Percentiles rank a stretch among this genome's conserved stretches.
phyloP scores from a whole-genome alignment of 2,888 invertebrate genomes.

The Cyclophora albipunctata region DNA sequence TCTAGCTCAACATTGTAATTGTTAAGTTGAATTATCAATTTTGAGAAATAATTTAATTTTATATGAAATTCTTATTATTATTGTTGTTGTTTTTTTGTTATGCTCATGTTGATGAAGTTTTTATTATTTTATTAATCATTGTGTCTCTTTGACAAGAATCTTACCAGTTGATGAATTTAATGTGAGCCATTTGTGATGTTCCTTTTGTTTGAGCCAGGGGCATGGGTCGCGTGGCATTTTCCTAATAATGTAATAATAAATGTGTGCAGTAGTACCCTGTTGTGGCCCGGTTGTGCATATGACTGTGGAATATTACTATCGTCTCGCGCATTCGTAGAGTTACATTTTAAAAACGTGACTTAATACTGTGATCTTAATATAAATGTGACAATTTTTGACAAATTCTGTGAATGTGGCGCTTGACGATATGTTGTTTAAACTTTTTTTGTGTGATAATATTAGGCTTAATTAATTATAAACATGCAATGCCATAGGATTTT shows the following conservation, averaged over 20 bases:
- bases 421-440: conserved; percentile 56
- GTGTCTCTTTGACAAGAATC: conserved; percentile 21
- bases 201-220: conserved; percentile 38
- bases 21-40: conserved; percentile 20
- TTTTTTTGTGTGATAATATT: conserved; percentile 69
- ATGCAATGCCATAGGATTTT: conserved; percentile 63
- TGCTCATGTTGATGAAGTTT: conserved; percentile 27
- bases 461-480: conserved; percentile 56
- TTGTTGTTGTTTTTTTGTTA: conserved; percentile 21
- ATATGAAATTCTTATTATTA: conserved; percentile 7
- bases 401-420: conserved; percentile 60
- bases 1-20: conserved; percentile 33
- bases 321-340: conserved; percentile 64
- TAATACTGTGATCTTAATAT: conserved; percentile 76
- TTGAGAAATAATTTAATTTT: conserved; percentile 10
- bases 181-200: conserved; percentile 19
- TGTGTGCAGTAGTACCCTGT: conserved; percentile 33
- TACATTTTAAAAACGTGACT: conserved; percentile 66
- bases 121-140: conserved; percentile 23
- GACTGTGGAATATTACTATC: conserved; percentile 73
- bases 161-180: conserved; percentile 24
- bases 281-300: conserved; percentile 56
- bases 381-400: conserved; percentile 67
- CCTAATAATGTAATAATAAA: conserved; percentile 36
- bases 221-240: conserved; percentile 47